Evolutionary conservation across 1,140 invertebrate genomes (phyloP).

Genomic region (Trypoxylus dichotomus): DNA sequence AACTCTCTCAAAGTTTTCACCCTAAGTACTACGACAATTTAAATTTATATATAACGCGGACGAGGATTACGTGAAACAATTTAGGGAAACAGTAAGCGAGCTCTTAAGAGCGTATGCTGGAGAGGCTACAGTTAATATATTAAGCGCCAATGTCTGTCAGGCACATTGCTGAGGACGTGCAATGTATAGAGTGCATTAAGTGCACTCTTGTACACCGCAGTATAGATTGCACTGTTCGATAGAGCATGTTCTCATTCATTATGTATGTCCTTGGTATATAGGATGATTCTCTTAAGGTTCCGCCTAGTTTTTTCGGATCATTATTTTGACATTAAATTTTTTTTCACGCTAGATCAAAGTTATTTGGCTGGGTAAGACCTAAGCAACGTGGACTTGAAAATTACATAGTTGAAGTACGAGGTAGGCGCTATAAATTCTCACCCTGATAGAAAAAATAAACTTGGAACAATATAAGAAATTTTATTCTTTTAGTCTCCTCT

Average conservation of each 20-base stretch:
- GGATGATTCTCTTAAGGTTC: neutral
- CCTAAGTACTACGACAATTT: neutral
- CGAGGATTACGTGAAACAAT: neutral
- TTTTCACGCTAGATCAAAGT: no score
- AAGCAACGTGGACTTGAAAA: no score
- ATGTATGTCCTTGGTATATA: neutral
- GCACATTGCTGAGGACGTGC: neutral
- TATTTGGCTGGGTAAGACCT: no score
- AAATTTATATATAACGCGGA: neutral
- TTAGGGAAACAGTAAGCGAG: neutral
- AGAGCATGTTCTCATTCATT: constrained; percentile 4
- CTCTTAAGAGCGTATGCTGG: neutral
- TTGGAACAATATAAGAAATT: no score
- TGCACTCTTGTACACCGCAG: neutral
- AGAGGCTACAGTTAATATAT: constrained; percentile 1
- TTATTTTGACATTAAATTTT: neutral
- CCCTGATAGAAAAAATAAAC: no score
- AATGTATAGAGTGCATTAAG: constrained; percentile 13
- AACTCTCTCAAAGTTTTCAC: neutral
- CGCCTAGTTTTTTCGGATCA: neutral
- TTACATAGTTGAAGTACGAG: no score
- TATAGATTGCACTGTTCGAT: constrained; percentile 4
- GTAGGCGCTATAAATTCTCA: no score
- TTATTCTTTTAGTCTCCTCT: no score
- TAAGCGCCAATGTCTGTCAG: constrained; percentile 16